Base-by-base conservation (phyloP, 2,113 vertebrate genomes). In the Gallinago jamesoni region DNA sequence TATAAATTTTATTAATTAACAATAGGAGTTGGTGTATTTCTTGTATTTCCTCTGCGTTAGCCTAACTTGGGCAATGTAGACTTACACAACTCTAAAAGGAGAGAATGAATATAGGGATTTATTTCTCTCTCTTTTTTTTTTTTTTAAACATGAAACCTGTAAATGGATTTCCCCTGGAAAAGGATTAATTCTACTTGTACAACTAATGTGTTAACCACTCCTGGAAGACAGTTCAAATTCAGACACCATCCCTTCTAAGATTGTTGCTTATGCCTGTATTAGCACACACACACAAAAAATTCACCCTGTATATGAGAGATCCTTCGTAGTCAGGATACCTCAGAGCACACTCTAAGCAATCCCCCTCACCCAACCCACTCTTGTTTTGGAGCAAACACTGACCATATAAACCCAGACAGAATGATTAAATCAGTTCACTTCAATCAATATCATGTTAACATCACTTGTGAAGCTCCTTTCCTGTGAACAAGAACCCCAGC, bases 11-110 rank as follows among this genome's bases (percentile, higher is more conserved):
- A 27, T 33, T 13, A 22, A 84, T 45, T 30, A 77, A 45, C 23
- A 56, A 7, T 0, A 6, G 23, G 2, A 7, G 1, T 5, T 67
- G 60, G 8, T 37, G 15, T 39, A 35, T 63, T 81, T 69, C 41
- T 41, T 45, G 1, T 22, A 41, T 59, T 75, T 82, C 27, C 9
- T 67, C 18, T 35, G 10, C 8, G 41, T 10, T 79, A 64, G 47
- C 33, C 48, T 70, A 55, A 70, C 41, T 69, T 2, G 0, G 24
- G 35, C n/a, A 59, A 63, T 1, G 25, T 0, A 28, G 21, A 37
- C 19, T 39, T 80, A 24, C 35, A 53, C 20, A 57, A 12, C 6
- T 73, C 37, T 45, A 31, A 74, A 81, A 84, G 55, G 6, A 68
- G 37, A 75, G 31, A 18, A 64, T 23, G 79, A 91, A 55, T 48